A percentile compares a stretch with the other conserved stretches of the same genome.
phyloP scores from a whole-genome alignment of 2,797 vertebrate species.

The Echiichthys vipera region DNA sequence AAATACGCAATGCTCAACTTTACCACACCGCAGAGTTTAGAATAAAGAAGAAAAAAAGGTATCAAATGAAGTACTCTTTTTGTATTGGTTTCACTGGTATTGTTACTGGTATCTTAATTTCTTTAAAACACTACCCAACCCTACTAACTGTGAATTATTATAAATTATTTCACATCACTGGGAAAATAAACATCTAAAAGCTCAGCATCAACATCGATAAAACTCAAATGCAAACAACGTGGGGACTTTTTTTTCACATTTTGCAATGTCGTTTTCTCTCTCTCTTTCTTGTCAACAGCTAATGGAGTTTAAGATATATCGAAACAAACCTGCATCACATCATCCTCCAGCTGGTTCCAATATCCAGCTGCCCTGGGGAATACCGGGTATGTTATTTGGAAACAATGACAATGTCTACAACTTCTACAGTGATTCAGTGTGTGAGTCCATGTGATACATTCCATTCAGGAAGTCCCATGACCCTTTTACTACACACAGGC shows the following conservation, averaged over 20 bases:
- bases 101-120: no score
- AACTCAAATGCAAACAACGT: not conserved
- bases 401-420: slow-evolving; percentile 51
- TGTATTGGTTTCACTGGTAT: no score
- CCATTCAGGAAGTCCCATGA: slow-evolving; percentile 79
- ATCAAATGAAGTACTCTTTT: no score
- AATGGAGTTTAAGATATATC: slow-evolving; percentile 28
- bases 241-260: not conserved
- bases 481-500: slow-evolving; percentile 64
- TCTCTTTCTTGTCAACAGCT: slow-evolving; percentile 7
- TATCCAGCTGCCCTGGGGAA: slow-evolving; percentile 44
- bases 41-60: no score
- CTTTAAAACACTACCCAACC: no score
- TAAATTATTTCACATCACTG: not conserved
- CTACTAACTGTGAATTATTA: slow-evolving; percentile 1
- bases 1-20: no score
- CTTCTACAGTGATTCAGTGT: slow-evolving; percentile 29
- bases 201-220: not conserved
- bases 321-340: slow-evolving; percentile 42
- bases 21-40: no score
- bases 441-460: slow-evolving; percentile 63
- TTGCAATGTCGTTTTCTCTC: not conserved
- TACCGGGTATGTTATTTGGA: slow-evolving; percentile 31
- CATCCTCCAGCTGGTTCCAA: slow-evolving; percentile 56
- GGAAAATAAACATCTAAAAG: slow-evolving; percentile 1